A percentile compares a stretch with the other conserved stretches of the same genome.
phyloP scores from a whole-genome alignment of 1,140 invertebrate species.

The Drosophila persimilis region DNA sequence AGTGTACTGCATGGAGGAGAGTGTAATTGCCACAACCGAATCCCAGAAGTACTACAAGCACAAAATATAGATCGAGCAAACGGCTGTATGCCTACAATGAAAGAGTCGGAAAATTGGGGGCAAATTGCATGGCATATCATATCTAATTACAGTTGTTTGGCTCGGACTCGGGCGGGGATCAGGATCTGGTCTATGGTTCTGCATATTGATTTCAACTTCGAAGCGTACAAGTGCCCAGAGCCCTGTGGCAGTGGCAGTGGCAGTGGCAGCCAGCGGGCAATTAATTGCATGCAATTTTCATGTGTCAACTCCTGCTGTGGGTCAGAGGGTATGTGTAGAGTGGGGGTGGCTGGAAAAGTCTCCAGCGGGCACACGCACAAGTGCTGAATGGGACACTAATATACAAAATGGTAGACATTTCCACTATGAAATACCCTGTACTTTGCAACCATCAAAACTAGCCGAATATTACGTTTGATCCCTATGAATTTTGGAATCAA shows the following conservation, averaged over 20 bases:
- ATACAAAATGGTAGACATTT: conserved; percentile 1
- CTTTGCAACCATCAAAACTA: conserved; percentile 45
- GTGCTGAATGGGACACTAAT: too few relatives aligned
- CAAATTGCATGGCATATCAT: conserved; percentile 50
- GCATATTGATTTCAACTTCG: conserved; percentile 55
- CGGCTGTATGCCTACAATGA: conserved; percentile 8
- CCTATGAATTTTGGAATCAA: too few relatives aligned
- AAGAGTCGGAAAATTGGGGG: not conserved
- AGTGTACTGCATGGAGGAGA: conserved; percentile 29
- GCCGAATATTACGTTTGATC: conserved; percentile 3
- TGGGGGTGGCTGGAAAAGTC: conserved; percentile 8
- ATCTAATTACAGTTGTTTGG: conserved; percentile 47
- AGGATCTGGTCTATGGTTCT: not conserved
- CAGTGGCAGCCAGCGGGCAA: conserved; percentile 41
- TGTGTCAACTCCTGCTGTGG: conserved; percentile 62
- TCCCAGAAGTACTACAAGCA: conserved; percentile 34
- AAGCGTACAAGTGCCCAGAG: conserved; percentile 35
- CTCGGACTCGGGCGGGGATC: conserved; percentile 2
- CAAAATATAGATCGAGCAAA: conserved; percentile 10
- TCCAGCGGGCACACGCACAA: too few relatives aligned
- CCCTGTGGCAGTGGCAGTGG: too few relatives aligned
- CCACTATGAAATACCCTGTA: conserved; percentile 5
- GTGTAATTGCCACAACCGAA: conserved; percentile 43
- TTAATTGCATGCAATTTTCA: conserved; percentile 77
- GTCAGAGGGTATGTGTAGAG: not conserved